A percentile compares a stretch with the other conserved stretches of the same genome.
phyloP scores from a whole-genome alignment of 2,797 vertebrate genomes.

The Leucoraja ocellata region DNA sequence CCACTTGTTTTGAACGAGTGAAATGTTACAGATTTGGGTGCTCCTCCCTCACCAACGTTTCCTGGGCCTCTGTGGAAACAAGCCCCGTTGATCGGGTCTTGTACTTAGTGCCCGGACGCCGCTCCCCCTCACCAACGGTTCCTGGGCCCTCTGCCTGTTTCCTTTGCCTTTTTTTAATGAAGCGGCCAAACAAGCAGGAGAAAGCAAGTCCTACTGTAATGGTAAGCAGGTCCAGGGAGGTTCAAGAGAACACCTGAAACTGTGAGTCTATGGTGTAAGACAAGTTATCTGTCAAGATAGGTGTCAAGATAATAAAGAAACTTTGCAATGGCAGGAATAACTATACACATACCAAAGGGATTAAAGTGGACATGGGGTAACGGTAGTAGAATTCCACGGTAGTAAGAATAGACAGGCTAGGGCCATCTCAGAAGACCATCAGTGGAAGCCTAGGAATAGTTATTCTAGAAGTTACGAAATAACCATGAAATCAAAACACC shows the following conservation, averaged over 20 bases:
- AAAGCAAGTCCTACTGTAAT: not conserved
- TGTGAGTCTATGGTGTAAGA: not conserved
- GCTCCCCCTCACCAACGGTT: too few relatives aligned
- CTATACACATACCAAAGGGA: not conserved
- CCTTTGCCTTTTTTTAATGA: not conserved
- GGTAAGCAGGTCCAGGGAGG: not conserved
- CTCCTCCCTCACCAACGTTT: too few relatives aligned
- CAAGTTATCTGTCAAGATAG: too few relatives aligned
- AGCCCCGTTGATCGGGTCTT: too few relatives aligned
- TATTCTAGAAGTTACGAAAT: not conserved
- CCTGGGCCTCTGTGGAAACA: too few relatives aligned
- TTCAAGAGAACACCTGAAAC: not conserved
- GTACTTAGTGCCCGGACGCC: too few relatives aligned
- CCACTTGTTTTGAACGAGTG: too few relatives aligned
- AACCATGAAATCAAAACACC: not conserved
- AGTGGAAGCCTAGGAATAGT: not conserved
- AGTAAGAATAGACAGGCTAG: not conserved
- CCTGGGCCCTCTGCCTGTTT: too few relatives aligned
- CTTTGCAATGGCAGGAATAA: not conserved
- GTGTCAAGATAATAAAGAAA: not conserved
- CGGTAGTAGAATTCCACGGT: not conserved
- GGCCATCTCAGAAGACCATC: not conserved
- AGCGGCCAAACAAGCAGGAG: not conserved
- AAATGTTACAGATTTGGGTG: too few relatives aligned
- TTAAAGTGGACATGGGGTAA: not conserved